Evolutionary conservation across 2,888 invertebrate genomes (phyloP), one percentile per base, ranked within the genome.

Genomic region (Pandemis cinnamomeana): DNA sequence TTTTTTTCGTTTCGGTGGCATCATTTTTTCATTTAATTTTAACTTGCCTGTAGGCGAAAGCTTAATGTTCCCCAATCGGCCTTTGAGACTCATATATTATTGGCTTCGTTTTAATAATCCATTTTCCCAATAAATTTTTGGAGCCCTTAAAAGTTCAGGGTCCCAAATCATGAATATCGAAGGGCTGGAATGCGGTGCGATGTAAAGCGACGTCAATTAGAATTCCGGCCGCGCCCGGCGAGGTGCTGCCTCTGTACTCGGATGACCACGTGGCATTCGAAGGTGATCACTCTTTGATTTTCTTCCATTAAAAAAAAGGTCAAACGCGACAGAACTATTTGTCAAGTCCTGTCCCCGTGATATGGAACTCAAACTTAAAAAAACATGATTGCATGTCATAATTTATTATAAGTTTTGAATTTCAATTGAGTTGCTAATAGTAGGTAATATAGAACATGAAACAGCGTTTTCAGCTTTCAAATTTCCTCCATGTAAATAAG

Each of bases 71-170:
- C 55, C 20, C 3, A 8, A 55, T 6, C 3, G 55, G 2, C 13
- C 58, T 11, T 36, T 36, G 27, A 36, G 27, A 36, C 27, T 20
- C 8, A 4, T 58, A 8, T 10, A 27, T 58, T 58, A 58, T 27
- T 27, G 7, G 11, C 58, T 8, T 20, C 55, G 4, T 8, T 20
- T 55, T 58, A 58, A 20, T 55, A 55, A 27, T 27, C 55, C 55
- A 72, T 58, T 69, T 63, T 63, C 7, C 58, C 68, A 64, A 72
- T 72, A 68, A 68, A 64, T 64, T 69, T 41, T 7, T 36, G 48
- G 68, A 58, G 20, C 55, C 55, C 51, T 44, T 71, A 53, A 61
- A 48, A 8, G 41, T 58, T 48, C 48, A 67, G 61, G 71, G 72
- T 27, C 63, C 63, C 27, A 44, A 51, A 53, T 67, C 51, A 67